Evolutionary conservation across 2,113 vertebrate genomes (phyloP).

Genomic region (Anser brachyrhynchus): DNA sequence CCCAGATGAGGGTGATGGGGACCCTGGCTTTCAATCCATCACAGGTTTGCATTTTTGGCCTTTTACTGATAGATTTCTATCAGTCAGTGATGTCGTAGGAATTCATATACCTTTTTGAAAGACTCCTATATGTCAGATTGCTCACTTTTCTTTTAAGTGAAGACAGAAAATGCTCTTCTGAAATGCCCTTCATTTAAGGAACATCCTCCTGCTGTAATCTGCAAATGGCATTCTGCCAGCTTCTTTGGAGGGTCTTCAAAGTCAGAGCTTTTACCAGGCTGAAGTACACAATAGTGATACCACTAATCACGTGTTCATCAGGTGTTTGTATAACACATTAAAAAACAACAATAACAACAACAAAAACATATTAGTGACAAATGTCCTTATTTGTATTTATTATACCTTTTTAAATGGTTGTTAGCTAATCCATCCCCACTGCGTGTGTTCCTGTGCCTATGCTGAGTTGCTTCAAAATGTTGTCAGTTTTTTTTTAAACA

Average conservation of each 20-base stretch:
- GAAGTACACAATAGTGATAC: neutral
- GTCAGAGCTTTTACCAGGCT: neutral
- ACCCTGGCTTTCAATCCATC: neutral
- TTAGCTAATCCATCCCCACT: neutral
- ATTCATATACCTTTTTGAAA: neutral
- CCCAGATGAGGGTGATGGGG: fast-evolving
- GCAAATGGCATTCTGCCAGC: neutral
- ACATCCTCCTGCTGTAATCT: neutral
- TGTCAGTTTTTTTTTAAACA: neutral
- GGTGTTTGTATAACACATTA: neutral
- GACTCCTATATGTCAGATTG: neutral
- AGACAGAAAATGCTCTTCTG: neutral
- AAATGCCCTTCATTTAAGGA: neutral
- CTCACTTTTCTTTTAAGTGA: neutral
- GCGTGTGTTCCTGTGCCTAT: neutral
- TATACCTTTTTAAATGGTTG: neutral
- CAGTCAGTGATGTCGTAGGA: neutral
- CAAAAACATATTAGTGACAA: neutral
- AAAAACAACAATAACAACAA: neutral
- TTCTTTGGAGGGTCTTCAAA: neutral
- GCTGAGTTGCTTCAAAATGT: neutral
- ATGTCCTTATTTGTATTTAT: neutral
- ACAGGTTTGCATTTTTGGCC: neutral
- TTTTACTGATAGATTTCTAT: neutral
- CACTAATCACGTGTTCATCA: neutral